Conservation (phyloP, 2,888 invertebrate species). For the Charanyca ferruginea region DNA sequence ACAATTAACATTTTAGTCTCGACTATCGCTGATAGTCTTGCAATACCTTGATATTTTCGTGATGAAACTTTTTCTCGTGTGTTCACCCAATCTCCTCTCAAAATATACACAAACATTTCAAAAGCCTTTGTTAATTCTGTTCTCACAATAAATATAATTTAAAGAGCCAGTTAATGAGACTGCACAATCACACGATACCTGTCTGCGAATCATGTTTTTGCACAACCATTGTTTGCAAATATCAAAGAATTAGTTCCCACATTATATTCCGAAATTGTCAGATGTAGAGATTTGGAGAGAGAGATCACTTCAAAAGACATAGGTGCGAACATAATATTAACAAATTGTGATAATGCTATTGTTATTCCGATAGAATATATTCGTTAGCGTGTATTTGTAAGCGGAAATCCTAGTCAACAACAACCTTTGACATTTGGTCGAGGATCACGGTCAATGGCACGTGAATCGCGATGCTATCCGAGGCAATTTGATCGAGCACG, state of each 20-base stretch:
- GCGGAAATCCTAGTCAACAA: slow-evolving; percentile 73
- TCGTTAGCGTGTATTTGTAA: slow-evolving; percentile 46
- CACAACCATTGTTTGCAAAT: slow-evolving; percentile 78
- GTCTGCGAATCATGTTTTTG: slow-evolving; percentile 76
- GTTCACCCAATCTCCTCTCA: slow-evolving; percentile 50
- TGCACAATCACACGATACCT: slow-evolving; percentile 71
- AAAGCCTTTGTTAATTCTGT: slow-evolving; percentile 73
- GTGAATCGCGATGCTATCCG: slow-evolving; percentile 41
- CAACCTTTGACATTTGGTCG: slow-evolving; percentile 81
- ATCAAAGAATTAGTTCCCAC: slow-evolving; percentile 75
- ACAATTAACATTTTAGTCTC: slow-evolving; percentile 44
- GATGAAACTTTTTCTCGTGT: slow-evolving; percentile 52
- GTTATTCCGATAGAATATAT: slow-evolving; percentile 57
- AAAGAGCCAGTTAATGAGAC: slow-evolving; percentile 67
- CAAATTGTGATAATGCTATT: slow-evolving; percentile 62
- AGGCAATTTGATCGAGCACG: slow-evolving; percentile 53
- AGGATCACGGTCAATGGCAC: slow-evolving; percentile 77
- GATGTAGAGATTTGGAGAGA: slow-evolving; percentile 13
- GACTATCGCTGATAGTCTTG: slow-evolving; percentile 29
- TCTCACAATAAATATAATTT: slow-evolving; percentile 69
- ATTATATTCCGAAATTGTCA: slow-evolving; percentile 71
- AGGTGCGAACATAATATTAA: slow-evolving; percentile 53
- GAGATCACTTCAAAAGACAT: slow-evolving; percentile 53
- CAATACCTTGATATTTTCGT: slow-evolving; percentile 48
- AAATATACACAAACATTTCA: slow-evolving; percentile 60